Conservation (phyloP, 1,140 invertebrate genomes). For the Rhynchophorus ferrugineus region DNA sequence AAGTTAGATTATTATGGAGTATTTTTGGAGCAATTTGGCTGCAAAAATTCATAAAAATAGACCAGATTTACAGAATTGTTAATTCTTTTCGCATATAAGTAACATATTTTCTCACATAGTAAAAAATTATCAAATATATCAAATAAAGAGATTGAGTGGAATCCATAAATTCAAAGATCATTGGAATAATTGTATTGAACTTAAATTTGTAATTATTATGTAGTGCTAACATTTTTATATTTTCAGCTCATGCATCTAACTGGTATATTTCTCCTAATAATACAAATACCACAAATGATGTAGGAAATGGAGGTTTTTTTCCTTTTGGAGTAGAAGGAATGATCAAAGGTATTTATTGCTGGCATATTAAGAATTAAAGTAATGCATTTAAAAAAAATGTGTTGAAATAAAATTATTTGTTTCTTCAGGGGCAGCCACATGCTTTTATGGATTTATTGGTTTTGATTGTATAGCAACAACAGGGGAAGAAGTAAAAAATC, state of each 20-base stretch:
- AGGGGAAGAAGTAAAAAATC: conserved; percentile 79
- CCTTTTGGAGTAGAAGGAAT: conserved; percentile 76
- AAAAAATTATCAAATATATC: no score
- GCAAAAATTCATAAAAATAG: no score
- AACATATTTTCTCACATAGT: no score
- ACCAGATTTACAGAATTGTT: no score
- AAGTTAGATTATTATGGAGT: no score
- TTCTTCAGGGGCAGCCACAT: conserved; percentile 66
- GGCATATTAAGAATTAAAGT: background rate
- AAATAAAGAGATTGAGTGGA: no score
- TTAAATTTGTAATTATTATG: no score
- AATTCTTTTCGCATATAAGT: no score
- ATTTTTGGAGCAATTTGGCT: no score
- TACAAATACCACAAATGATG: conserved; percentile 45
- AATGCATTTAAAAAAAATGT: background rate
- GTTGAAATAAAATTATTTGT: background rate
- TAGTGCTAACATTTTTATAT: conserved; percentile 10
- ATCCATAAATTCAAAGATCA: no score
- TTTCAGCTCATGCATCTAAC: conserved; percentile 54
- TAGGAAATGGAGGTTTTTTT: conserved; percentile 70
- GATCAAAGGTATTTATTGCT: conserved; percentile 50
- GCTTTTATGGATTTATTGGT: conserved; percentile 89
- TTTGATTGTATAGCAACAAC: conserved; percentile 89
- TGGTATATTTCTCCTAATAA: conserved; percentile 54
- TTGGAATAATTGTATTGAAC: no score